phyloP scores from a whole-genome alignment of 2,888 invertebrate species.

The Cylindroiulus punctatus region DNA sequence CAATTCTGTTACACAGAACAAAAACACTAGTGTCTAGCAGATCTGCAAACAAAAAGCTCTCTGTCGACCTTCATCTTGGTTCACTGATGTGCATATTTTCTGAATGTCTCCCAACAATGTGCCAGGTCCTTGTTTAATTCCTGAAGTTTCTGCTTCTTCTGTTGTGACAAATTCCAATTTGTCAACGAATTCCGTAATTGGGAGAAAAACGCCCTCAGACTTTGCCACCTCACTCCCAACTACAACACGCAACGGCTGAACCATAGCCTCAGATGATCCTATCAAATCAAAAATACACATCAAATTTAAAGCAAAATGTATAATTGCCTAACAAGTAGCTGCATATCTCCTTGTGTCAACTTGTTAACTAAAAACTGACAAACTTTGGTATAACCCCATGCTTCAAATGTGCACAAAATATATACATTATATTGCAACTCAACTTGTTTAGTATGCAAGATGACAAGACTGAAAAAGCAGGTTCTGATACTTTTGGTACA shows the following conservation, averaged over 20 bases:
- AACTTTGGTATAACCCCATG: too few species aligned
- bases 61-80: slow-evolving; percentile 25
- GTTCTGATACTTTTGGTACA: too few species aligned
- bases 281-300: not conserved
- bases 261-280: not conserved
- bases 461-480: too few species aligned
- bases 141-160: slow-evolving; percentile 1
- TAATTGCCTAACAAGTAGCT: too few species aligned
- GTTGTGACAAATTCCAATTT: not conserved
- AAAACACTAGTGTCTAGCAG: not conserved
- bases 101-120: slow-evolving; percentile 48
- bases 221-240: not conserved
- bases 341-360: too few species aligned
- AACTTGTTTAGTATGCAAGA: too few species aligned
- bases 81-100: not conserved
- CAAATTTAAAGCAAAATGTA: too few species aligned
- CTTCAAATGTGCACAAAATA: too few species aligned
- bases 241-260: not conserved
- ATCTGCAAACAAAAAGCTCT: not conserved
- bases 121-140: slow-evolving; percentile 15
- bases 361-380: too few species aligned
- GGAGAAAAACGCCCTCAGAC: not conserved
- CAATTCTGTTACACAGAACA: not conserved
- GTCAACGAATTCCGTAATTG: not conserved
- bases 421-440: too few species aligned